Evolutionary conservation across 2,888 invertebrate genomes (phyloP).

Genomic region (Camponotus fellah): DNA sequence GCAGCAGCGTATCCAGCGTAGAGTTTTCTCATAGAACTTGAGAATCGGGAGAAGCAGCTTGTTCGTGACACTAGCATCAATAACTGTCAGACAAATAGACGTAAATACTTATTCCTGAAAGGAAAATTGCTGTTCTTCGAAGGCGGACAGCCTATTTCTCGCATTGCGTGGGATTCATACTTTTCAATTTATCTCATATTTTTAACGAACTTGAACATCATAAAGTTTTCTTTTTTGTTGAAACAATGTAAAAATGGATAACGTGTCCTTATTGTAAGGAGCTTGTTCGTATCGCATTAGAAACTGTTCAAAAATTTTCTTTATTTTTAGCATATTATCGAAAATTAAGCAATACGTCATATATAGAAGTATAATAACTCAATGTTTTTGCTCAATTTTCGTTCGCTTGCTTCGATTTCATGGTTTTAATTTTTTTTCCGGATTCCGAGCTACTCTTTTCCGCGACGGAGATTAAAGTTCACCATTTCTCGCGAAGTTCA

Average conservation of each 20-base stretch:
- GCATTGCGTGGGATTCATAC: conserved; percentile 5
- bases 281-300: neutral
- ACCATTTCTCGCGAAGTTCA: conserved; percentile 25
- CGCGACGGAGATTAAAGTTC: conserved; percentile 59
- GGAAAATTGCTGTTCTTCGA: conserved; percentile 54
- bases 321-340: neutral
- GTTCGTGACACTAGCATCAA: conserved; percentile 64
- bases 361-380: neutral
- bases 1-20: neutral
- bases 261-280: neutral
- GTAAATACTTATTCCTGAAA: conserved; percentile 59
- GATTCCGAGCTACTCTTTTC: neutral
- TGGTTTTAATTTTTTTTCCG: conserved; percentile 5
- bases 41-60: conserved; percentile 56
- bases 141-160: conserved; percentile 40
- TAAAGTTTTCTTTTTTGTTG: conserved; percentile 1
- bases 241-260: neutral
- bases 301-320: conserved; percentile 5
- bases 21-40: conserved; percentile 16
- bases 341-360: neutral
- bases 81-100: conserved; percentile 62
- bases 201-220: neutral
- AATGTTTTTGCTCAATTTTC: neutral
- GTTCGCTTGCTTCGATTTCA: neutral
- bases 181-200: conserved; percentile 44